These are phyloP conservation scores for Eilema griseolum DNA, from an alignment of 2,888 invertebrate species.

Conservation along the genomic window DNA sequence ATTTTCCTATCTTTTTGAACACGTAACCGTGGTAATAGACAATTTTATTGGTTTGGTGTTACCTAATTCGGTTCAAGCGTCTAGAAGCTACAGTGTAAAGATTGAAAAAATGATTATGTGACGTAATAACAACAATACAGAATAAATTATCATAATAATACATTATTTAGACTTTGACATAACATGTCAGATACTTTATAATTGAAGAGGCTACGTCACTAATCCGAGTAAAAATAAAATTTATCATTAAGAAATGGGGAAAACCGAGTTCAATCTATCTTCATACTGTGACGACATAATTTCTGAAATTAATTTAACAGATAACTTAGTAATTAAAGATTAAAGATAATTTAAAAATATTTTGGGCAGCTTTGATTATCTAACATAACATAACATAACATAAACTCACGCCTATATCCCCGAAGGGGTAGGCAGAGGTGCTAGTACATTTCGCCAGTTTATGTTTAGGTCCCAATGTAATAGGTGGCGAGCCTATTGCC, in stretches of 20 bases:
- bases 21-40: neutral
- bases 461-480: too few species aligned
- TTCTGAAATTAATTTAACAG: neutral
- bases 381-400: too few species aligned
- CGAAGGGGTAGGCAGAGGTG: too few species aligned
- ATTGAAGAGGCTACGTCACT: neutral
- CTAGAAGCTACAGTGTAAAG: neutral
- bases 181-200: neutral
- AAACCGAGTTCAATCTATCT: neutral
- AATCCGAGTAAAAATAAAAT: neutral
- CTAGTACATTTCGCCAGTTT: too few species aligned
- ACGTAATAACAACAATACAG: neutral
- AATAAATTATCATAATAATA: neutral
- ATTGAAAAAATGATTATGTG: neutral
- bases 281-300: neutral
- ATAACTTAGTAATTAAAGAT: neutral
- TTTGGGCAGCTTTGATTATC: too few species aligned
- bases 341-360: too few species aligned
- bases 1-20: neutral
- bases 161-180: conserved; percentile 2
- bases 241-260: neutral
- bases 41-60: neutral
- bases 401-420: too few species aligned
- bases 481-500: too few species aligned
- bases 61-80: neutral